Evolutionary conservation across 2,888 invertebrate genomes (phyloP).

Genomic region (Escarpia spicata): DNA sequence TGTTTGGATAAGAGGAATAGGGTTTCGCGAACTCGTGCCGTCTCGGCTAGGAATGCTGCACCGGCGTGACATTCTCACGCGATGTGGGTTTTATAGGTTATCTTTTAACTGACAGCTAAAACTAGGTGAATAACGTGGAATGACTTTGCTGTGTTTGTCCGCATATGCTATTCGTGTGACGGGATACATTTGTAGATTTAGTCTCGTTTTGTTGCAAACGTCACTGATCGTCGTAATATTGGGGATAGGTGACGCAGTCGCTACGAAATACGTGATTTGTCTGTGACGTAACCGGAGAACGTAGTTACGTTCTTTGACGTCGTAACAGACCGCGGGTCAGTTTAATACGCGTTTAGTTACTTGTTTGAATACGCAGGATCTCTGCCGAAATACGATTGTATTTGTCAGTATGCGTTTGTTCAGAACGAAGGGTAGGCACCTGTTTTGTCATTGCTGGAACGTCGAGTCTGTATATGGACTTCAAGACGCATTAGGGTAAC

Average conservation of each 20-base stretch:
- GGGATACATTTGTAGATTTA: too few species aligned
- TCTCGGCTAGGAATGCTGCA: too few species aligned
- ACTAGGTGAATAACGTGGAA: neutral
- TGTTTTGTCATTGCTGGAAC: neutral
- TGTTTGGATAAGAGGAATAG: too few species aligned
- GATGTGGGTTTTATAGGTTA: too few species aligned
- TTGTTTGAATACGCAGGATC: neutral
- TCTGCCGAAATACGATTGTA: neutral
- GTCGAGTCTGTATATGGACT: neutral
- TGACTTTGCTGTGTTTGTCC: too few species aligned
- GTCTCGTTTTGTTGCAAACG: neutral
- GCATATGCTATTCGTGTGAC: too few species aligned
- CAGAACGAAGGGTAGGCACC: neutral
- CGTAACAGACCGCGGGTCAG: neutral
- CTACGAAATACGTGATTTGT: neutral
- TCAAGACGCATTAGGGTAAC: neutral
- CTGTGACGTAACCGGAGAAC: neutral
- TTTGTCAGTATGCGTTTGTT: neutral
- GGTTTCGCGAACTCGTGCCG: too few species aligned
- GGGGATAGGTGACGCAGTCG: neutral
- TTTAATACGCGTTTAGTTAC: neutral
- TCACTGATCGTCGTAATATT: neutral
- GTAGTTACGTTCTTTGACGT: neutral
- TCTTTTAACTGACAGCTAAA: neutral
- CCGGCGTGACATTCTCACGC: too few species aligned